These are phyloP conservation scores for Pristionchus maxplancki DNA, from an alignment of 2,888 invertebrate genomes.

Conservation along the genomic window DNA sequence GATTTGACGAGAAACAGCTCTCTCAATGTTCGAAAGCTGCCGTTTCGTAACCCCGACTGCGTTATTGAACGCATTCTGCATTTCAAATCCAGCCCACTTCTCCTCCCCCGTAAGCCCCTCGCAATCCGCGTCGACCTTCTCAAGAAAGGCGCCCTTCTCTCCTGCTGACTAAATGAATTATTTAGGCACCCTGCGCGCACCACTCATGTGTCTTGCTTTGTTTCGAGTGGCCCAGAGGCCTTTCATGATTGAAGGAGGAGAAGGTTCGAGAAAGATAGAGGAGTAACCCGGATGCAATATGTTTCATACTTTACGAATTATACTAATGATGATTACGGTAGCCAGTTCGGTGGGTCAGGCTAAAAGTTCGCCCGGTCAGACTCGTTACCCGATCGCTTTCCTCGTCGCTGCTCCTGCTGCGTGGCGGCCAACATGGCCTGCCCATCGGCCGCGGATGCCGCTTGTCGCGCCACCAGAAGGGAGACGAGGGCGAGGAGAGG, in stretches of 20 bases:
- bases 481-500: conserved; percentile 21
- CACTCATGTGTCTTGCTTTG: conserved; percentile 10
- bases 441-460: conserved; percentile 56
- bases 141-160: neutral
- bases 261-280: neutral
- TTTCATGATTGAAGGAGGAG: neutral
- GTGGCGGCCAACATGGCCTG: conserved; percentile 58
- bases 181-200: neutral
- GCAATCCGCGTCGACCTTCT: neutral
- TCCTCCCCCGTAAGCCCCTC: neutral
- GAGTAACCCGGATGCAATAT: neutral
- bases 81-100: neutral
- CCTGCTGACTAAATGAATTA: conserved; percentile 31
- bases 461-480: conserved; percentile 70
- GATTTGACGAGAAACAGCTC: too few species aligned
- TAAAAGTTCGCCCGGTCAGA: neutral
- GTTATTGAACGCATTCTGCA: neutral
- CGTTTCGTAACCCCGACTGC: neutral
- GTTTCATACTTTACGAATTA: neutral
- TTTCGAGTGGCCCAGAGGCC: conserved; percentile 6
- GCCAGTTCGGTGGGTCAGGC: too few species aligned
- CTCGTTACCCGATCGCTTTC: conserved; percentile 7
- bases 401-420: conserved; percentile 48
- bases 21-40: neutral
- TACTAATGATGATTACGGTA: too few species aligned